phyloP scores from a whole-genome alignment of 2,113 vertebrate genomes.

The Cyphomyrus plagiostoma region DNA sequence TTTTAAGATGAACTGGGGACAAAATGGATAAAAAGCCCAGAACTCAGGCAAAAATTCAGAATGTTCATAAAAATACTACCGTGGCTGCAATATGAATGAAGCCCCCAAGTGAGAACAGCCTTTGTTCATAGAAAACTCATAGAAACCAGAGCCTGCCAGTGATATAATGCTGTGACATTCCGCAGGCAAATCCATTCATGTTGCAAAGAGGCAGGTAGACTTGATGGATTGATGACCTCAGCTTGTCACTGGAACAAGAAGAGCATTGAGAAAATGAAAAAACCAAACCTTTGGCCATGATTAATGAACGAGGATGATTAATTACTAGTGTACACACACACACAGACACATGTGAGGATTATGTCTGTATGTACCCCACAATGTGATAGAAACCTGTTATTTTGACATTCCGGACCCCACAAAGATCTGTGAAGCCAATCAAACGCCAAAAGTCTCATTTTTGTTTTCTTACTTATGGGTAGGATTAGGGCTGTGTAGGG shows the following conservation, averaged over 20 bases:
- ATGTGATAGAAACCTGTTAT: too few species aligned
- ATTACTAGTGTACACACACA: neutral
- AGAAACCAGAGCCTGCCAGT: neutral
- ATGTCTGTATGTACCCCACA: neutral
- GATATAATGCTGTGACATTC: neutral
- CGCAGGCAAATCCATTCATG: neutral
- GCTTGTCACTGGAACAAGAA: neutral
- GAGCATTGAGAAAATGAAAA: neutral
- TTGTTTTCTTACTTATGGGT: neutral
- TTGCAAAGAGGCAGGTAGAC: neutral
- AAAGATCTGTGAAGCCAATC: neutral
- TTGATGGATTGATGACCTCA: constrained; percentile 4
- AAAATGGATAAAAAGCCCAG: neutral
- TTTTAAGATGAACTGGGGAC: neutral
- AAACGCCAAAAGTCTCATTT: neutral
- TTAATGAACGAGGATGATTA: neutral
- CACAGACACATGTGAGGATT: neutral
- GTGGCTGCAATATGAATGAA: neutral
- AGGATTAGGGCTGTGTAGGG: too few species aligned
- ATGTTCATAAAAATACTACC: neutral
- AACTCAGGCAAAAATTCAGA: neutral
- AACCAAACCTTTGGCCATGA: neutral
- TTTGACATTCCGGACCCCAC: neutral
- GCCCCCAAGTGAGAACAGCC: neutral
- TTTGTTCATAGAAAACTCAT: neutral